These are phyloP conservation scores for Hippotragus niger DNA, from an alignment of 2,113 vertebrate genomes.

Conservation along the genomic window DNA sequence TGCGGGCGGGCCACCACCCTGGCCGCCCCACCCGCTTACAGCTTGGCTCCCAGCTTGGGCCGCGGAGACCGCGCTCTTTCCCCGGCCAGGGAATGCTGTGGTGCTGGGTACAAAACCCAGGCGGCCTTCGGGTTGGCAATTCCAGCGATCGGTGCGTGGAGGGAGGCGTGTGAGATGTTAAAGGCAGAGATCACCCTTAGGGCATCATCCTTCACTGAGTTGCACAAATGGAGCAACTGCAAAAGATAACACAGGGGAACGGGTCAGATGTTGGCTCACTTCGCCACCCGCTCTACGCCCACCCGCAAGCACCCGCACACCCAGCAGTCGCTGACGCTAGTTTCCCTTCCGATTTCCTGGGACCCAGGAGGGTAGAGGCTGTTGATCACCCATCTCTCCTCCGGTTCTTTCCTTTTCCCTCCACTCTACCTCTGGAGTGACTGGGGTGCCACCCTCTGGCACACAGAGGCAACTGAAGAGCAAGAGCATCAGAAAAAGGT, in stretches of 20 bases:
- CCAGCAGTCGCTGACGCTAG: not conserved
- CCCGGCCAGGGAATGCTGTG: not conserved
- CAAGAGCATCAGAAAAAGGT: not conserved
- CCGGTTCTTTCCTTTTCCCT: not conserved
- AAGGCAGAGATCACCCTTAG: slow-evolving; percentile 77
- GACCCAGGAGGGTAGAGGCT: not conserved
- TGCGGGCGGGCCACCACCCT: not conserved
- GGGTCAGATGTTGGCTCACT: not conserved
- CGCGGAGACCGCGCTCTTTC: not conserved
- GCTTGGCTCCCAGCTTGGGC: slow-evolving; percentile 36
- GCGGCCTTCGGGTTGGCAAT: slow-evolving; percentile 60
- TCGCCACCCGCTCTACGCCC: not conserved
- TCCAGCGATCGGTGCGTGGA: slow-evolving; percentile 76
- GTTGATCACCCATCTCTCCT: not conserved
- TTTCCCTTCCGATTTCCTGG: not conserved
- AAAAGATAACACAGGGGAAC: slow-evolving; percentile 51
- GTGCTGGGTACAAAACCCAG: slow-evolving; percentile 71
- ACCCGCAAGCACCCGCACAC: not conserved
- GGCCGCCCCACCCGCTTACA: not conserved
- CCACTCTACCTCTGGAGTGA: slow-evolving; percentile 19
- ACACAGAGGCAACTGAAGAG: slow-evolving; percentile 45
- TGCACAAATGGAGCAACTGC: slow-evolving; percentile 79
- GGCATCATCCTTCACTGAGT: slow-evolving; percentile 74
- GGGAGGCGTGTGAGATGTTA: slow-evolving; percentile 70
- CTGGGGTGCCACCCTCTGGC: slow-evolving; percentile 69